phyloP scores from a whole-genome alignment of 2,888 invertebrate species.

The Ferdinandea cuprea region DNA sequence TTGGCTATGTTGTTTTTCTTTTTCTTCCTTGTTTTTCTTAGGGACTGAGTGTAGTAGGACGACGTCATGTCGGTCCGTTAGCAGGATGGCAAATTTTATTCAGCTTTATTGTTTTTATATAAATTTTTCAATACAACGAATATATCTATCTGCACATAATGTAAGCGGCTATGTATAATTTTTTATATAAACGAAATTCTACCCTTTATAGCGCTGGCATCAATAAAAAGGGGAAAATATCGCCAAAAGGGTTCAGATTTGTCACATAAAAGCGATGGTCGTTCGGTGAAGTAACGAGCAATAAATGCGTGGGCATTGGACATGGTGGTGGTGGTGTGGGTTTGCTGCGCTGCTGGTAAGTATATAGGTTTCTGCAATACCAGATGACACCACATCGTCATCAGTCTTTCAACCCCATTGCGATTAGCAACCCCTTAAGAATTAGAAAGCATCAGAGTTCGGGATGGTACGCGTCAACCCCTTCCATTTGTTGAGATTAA shows the following conservation, averaged over 20 bases:
- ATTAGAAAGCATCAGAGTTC: slow-evolving; percentile 16
- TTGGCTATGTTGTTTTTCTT: slow-evolving; percentile 30
- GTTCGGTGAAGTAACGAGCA: neutral
- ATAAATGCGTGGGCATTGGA: slow-evolving; percentile 30
- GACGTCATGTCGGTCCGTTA: slow-evolving; percentile 51
- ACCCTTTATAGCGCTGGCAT: slow-evolving; percentile 48
- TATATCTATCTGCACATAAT: slow-evolving; percentile 33
- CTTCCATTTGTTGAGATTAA: slow-evolving; percentile 35
- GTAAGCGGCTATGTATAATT: slow-evolving; percentile 21
- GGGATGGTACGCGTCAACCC: slow-evolving; percentile 22
- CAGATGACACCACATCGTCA: slow-evolving; percentile 47
- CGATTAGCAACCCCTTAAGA: slow-evolving; percentile 44
- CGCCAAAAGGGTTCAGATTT: slow-evolving; percentile 66
- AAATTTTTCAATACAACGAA: slow-evolving; percentile 60
- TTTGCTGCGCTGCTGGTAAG: neutral
- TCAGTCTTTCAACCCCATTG: slow-evolving; percentile 41
- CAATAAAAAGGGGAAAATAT: slow-evolving; percentile 50
- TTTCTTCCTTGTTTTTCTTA: slow-evolving; percentile 24
- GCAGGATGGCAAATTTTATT: slow-evolving; percentile 68
- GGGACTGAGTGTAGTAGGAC: slow-evolving; percentile 13
- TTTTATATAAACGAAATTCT: slow-evolving; percentile 27
- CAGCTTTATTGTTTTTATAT: slow-evolving; percentile 71
- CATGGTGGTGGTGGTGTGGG: slow-evolving; percentile 41
- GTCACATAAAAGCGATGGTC: slow-evolving; percentile 11
- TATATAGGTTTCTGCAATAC: slow-evolving; percentile 27